Base-by-base conservation (phyloP, 2,888 invertebrate species). In the Xestia xanthographa region DNA sequence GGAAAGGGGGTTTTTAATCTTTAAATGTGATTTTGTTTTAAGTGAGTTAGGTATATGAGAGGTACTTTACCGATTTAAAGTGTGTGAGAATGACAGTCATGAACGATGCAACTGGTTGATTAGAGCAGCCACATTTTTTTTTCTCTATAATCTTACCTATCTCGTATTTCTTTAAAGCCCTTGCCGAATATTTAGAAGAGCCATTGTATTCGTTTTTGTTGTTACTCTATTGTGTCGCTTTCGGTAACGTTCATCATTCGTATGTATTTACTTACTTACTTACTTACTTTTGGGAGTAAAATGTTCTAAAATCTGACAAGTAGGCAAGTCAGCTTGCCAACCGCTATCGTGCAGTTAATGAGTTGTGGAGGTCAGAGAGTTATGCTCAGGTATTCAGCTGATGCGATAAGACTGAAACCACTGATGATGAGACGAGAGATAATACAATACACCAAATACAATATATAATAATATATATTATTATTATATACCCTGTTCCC, bases 1-100 rank as follows among this genome's bases (percentile, higher is more conserved):
- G 53, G 48, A 12, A 45, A n/a, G 34, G 2, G 79, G 34, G 2
- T 56, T 58, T 71, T 58, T 34, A 22, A 60, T 26, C 2, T 60
- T 58, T 60, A 0, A 26, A 50, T 50, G 60, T 38, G 34, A 26
- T 78, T 53, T 68, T n/a, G 12, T 43, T 34, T 75, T 58, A 41
- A 58, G n/a, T 41, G 14, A 20, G 9, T 76, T 3, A 17, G 63
- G 26, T 43, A n/a, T 26, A 9, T 73, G 3, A 12, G 22, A 73
- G 29, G 20, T 48, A 58, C 8, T 62, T 56, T 38, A n/a, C 43
- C 50, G 17, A 34, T 11, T 41, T 5, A 14, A 74, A 48, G 34
- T 6, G 2, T 34, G 58, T 38, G 22, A 20, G 9, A 60, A 60
- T 34, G 38, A 26, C 20, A n/a, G n/a, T n/a, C n/a, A 58, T 22